phyloP scores from a whole-genome alignment of 2,888 invertebrate species.

The Nomada flava region DNA sequence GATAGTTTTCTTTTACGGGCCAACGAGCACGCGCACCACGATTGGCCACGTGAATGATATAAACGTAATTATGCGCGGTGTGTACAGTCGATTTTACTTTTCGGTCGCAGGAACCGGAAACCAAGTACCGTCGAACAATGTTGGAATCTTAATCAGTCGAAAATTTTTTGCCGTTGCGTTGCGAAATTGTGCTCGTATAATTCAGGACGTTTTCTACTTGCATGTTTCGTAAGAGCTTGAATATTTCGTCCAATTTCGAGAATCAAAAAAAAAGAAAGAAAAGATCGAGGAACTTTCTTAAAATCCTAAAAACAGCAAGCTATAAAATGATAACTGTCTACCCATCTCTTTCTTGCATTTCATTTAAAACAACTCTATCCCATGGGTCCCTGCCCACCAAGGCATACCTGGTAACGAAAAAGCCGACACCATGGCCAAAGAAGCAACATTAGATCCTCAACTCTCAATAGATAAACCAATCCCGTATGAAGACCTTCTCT shows the following conservation, averaged over 20 bases:
- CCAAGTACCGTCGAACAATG: not conserved
- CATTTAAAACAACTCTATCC: too few relatives aligned
- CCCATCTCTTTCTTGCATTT: too few relatives aligned
- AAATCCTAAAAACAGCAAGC: too few relatives aligned
- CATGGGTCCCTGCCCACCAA: too few relatives aligned
- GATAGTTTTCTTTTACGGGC: conserved; percentile 23
- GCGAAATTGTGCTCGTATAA: conserved; percentile 32
- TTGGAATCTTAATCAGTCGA: conserved; percentile 31
- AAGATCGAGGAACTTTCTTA: too few relatives aligned
- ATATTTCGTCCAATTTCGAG: not conserved
- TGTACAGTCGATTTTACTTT: conserved; percentile 33
- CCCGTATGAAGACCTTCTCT: too few relatives aligned
- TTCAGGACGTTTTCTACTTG: conserved; percentile 18
- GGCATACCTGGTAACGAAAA: too few relatives aligned
- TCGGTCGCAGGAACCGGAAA: conserved; percentile 55
- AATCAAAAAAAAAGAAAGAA: too few relatives aligned
- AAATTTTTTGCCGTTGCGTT: conserved; percentile 23
- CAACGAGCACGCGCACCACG: not conserved
- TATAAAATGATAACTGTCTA: too few relatives aligned
- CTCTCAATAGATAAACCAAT: too few relatives aligned
- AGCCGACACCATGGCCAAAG: too few relatives aligned
- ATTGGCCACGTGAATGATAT: conserved; percentile 40
- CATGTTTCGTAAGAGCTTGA: not conserved
- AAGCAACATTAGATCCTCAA: too few relatives aligned
- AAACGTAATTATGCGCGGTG: conserved; percentile 47